These are phyloP conservation scores for Phenacoccus solenopsis DNA, from an alignment of 1,140 invertebrate genomes.

Conservation along the genomic window DNA sequence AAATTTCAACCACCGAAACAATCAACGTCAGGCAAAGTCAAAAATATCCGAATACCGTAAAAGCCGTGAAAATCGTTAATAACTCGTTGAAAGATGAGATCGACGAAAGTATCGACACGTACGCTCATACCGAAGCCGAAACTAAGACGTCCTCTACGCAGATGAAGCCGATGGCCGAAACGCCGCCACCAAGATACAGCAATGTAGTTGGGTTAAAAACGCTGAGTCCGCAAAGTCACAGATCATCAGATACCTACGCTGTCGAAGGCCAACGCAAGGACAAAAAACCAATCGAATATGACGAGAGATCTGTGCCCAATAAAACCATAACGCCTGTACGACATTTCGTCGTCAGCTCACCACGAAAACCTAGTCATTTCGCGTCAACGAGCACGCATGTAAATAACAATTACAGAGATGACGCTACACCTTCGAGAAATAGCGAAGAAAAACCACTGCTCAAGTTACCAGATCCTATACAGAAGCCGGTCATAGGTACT, in stretches of 20 bases:
- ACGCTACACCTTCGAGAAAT: background rate
- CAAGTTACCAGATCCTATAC: background rate
- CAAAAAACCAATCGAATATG: background rate
- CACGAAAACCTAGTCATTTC: slow-evolving; percentile 1
- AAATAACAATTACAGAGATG: background rate
- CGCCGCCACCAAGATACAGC: background rate
- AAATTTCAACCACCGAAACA: background rate
- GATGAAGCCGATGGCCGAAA: background rate
- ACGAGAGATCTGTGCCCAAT: background rate
- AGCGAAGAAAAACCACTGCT: background rate
- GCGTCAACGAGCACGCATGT: background rate
- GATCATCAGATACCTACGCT: background rate
- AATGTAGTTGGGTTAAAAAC: background rate
- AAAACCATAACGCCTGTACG: background rate
- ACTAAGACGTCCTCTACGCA: background rate
- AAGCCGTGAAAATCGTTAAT: background rate
- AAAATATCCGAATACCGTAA: background rate
- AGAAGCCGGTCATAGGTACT: background rate
- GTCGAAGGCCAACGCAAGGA: background rate
- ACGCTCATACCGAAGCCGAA: background rate
- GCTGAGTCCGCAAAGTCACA: background rate
- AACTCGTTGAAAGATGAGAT: background rate
- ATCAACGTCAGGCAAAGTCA: background rate
- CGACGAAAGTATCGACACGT: background rate
- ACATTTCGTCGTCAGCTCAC: background rate